Base-by-base conservation (phyloP, 37 sponge, comb jelly and placozoan species). In the Cladorhizidae sp. region DNA sequence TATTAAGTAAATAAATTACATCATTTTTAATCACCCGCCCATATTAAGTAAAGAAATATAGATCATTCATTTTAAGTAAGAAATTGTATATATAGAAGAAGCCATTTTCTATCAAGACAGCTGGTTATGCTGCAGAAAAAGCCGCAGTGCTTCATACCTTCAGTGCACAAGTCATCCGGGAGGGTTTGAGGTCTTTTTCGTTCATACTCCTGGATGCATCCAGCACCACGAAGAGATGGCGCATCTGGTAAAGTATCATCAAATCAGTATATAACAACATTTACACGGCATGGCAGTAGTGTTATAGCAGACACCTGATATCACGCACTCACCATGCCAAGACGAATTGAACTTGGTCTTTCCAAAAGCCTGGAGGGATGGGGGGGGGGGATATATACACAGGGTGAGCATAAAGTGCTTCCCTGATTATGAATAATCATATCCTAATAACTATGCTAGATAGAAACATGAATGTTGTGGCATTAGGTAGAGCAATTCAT, bases 141-240 rank as follows among this genome's bases (percentile, higher is more conserved):
- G 11, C 25, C 52, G 49, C 28, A 9, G 9, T 31, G 12, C 28
- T n/a, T 1, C 45, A 7, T 61, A 93, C 93, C 84, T 93, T 90
- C 55, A 83, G 20, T 8, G 84, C 54, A 38, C 86, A 88, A 32
- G 76, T 57, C n/a, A 93, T 68, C 35, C 99, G 51, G 41, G 86
- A 83, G 12, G 99, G 99, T 59, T 82, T 89, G 52, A 98, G 61
- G 73, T 98, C 99, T 61, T 84, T 84, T 45, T 94, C 93, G 9
- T 51, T 69, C 96, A 98, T 98, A 29, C 87, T 55, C 29, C 72
- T 49, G 25, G 95, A 92, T 42, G 56, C 67, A 81, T 98, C 99
- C 29, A 98, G 33, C 2, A 98, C 64, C 32, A 98, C 32, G 74
- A 92, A 89, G 38, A 97, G 26, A 51, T 97, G 95, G 0, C 98